These are phyloP conservation scores for Deroplatys truncata DNA, from an alignment of 2,888 invertebrate species.

Conservation along the genomic window DNA sequence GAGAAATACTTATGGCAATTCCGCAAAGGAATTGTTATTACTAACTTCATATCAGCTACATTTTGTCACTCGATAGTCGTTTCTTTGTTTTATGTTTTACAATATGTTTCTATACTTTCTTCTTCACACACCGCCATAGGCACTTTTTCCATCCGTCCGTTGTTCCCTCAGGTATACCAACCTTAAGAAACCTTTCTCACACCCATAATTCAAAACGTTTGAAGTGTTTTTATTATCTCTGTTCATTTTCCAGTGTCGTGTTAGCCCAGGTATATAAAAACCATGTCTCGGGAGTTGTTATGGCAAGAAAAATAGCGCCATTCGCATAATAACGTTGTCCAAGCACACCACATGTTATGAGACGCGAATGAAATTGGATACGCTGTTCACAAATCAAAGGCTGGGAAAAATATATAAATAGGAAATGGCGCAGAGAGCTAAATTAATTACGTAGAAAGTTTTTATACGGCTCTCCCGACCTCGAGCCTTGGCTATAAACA, in stretches of 20 bases:
- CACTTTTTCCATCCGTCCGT: not conserved
- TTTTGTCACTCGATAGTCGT: too few species aligned
- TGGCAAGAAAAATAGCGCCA: not conserved
- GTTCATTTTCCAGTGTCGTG: not conserved
- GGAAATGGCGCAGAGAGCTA: not conserved
- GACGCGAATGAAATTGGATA: not conserved
- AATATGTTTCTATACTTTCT: not conserved
- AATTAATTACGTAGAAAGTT: not conserved
- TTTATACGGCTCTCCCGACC: not conserved
- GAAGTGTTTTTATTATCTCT: not conserved
- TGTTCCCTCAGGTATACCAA: not conserved
- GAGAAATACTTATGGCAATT: too few species aligned
- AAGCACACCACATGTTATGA: not conserved
- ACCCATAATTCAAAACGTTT: not conserved
- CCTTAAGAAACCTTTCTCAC: not conserved
- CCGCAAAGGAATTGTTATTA: too few species aligned
- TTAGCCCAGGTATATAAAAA: not conserved
- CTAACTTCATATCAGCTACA: too few species aligned
- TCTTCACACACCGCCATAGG: not conserved
- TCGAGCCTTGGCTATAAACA: not conserved
- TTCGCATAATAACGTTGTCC: not conserved
- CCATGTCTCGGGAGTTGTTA: not conserved
- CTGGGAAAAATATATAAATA: not conserved
- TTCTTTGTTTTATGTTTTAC: too few species aligned
- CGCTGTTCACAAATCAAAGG: not conserved